Percentiles rank a stretch among this genome's conserved stretches.
Evolutionary conservation across 2,113 vertebrate genomes (phyloP).

Genomic region (Neofelis nebulosa): DNA sequence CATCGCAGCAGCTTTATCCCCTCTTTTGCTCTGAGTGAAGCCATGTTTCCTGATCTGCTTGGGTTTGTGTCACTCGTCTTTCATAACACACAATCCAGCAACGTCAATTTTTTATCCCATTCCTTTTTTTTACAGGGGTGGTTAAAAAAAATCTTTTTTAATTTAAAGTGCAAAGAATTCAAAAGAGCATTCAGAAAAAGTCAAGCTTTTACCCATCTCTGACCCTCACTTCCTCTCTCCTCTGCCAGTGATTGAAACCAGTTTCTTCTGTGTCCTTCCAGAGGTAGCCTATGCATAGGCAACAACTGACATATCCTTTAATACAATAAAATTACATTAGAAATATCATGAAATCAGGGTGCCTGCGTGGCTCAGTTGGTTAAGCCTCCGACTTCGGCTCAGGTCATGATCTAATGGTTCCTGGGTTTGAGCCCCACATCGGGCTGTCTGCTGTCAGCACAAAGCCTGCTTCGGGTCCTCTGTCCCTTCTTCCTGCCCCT

Average conservation of each 20-base stretch:
- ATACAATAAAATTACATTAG: not conserved
- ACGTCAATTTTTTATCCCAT: not conserved
- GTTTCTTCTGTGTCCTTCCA: conserved; percentile 21
- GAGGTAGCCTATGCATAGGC: not conserved
- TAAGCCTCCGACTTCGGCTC: no score
- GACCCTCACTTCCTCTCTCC: not conserved
- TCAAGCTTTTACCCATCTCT: not conserved
- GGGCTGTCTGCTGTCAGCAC: no score
- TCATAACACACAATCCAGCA: not conserved
- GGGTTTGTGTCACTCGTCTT: not conserved
- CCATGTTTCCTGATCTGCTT: not conserved
- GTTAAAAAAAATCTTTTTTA: not conserved
- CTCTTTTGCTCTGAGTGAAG: not conserved
- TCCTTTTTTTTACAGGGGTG: not conserved
- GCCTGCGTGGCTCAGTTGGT: no score
- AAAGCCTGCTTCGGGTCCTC: no score
- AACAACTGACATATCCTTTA: not conserved
- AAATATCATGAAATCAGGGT: not conserved
- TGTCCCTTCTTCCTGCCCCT: no score
- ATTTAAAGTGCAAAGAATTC: not conserved
- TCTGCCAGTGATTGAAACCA: not conserved
- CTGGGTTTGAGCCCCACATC: no score
- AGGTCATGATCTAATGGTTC: no score
- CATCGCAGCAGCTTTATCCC: not conserved
- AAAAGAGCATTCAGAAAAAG: not conserved